Percentiles rank a stretch among this genome's conserved stretches.
Evolutionary conservation across 2,888 invertebrate genomes (phyloP).

Genomic region (Ectobius pallidus): DNA sequence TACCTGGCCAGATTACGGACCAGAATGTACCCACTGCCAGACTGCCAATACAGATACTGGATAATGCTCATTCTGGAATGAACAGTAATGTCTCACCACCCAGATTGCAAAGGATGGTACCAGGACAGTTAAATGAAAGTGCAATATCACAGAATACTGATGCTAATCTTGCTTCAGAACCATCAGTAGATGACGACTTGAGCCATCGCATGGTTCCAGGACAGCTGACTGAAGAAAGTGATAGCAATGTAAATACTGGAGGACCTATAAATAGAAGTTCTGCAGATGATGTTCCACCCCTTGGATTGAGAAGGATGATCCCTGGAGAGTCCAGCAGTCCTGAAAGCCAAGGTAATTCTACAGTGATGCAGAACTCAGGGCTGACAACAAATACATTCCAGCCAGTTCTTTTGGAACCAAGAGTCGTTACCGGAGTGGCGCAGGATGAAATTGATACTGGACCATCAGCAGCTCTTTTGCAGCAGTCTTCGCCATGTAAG

Average conservation of each 20-base stretch:
- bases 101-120: conserved; percentile 67
- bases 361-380: background rate
- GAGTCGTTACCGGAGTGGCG: conserved; percentile 45
- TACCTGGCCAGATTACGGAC: conserved; percentile 65
- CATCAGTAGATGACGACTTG: conserved; percentile 18
- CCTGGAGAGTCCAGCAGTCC: conserved; percentile 46
- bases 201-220: conserved; percentile 38
- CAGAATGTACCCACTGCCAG: background rate
- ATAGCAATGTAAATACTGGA: conserved; percentile 18
- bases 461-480: background rate
- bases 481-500: conserved; percentile 14
- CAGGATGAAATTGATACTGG: conserved; percentile 39
- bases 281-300: conserved; percentile 62
- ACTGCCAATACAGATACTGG: background rate
- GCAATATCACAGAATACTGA: conserved; percentile 1
- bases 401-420: conserved; percentile 37
- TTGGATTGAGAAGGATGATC: conserved; percentile 43
- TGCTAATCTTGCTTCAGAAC: background rate
- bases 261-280: background rate
- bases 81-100: conserved; percentile 46
- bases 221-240: conserved; percentile 35
- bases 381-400: conserved; percentile 30
- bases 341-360: conserved; percentile 36
- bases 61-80: background rate
- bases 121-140: conserved; percentile 56